These are phyloP conservation scores for Linepithema humile DNA, from an alignment of 1,140 invertebrate species.

Conservation along the genomic window DNA sequence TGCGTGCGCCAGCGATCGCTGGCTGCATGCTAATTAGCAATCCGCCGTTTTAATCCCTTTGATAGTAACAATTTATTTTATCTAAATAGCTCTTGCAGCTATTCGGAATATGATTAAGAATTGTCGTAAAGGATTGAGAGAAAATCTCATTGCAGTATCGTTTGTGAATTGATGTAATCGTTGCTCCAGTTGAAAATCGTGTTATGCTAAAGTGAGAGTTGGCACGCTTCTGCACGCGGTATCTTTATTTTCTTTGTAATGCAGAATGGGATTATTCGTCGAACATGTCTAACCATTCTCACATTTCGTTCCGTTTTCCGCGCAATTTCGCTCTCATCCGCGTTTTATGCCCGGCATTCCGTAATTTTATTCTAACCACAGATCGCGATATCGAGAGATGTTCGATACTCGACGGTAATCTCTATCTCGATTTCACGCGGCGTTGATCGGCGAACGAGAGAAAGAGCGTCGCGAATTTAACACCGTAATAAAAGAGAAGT, in stretches of 20 bases:
- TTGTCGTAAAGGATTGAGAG: neutral
- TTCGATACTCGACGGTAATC: slow-evolving; percentile 18
- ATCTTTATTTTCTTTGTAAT: neutral
- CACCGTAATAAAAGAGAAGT: slow-evolving; percentile 12
- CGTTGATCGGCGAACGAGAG: slow-evolving; percentile 41
- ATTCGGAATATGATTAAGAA: neutral
- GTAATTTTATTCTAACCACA: slow-evolving; percentile 41
- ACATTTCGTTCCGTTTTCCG: neutral
- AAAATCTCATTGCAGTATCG: neutral
- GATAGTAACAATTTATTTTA: neutral
- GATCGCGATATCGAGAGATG: slow-evolving; percentile 10
- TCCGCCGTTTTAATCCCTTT: neutral
- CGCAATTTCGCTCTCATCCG: slow-evolving; percentile 71
- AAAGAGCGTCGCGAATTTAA: slow-evolving; percentile 39
- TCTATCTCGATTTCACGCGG: slow-evolving; percentile 43
- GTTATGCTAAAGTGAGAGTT: neutral
- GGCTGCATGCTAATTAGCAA: neutral
- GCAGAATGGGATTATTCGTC: neutral
- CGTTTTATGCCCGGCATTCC: slow-evolving; percentile 72
- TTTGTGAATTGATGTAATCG: neutral
- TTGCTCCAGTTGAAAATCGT: neutral
- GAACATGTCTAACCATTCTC: slow-evolving; percentile 18
- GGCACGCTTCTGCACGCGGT: neutral
- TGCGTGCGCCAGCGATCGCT: neutral
- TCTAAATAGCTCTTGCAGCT: neutral